These are phyloP conservation scores for Pseudochaenichthys georgianus DNA, from an alignment of 2,797 vertebrate species.

Conservation along the genomic window DNA sequence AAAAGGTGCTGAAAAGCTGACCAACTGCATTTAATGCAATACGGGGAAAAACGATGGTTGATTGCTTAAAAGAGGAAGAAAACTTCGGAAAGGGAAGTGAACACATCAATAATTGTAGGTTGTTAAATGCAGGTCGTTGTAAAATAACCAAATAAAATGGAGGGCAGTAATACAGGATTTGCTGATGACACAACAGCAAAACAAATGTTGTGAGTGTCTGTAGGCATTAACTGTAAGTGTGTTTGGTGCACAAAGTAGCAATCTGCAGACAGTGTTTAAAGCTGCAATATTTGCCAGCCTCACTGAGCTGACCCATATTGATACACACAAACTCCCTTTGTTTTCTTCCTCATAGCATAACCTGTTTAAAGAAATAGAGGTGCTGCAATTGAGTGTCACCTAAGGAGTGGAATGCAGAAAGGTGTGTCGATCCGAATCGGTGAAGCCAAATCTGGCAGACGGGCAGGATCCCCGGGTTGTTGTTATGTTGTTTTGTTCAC, in stretches of 20 bases:
- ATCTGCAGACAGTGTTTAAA: neutral
- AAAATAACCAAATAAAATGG: neutral
- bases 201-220: neutral
- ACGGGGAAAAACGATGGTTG: neutral
- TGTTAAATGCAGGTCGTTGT: neutral
- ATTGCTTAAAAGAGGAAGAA: slow-evolving; percentile 14
- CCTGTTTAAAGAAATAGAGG: neutral
- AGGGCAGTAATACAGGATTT: neutral
- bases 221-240: neutral
- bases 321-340: neutral
- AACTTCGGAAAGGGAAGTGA: slow-evolving; percentile 25
- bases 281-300: slow-evolving; percentile 7
- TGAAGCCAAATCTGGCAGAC: neutral
- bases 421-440: slow-evolving; percentile 1
- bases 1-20: slow-evolving; percentile 83
- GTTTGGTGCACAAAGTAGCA: neutral
- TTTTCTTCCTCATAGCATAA: neutral
- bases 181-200: neutral
- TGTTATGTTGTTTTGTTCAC: neutral
- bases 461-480: neutral
- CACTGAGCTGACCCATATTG: neutral
- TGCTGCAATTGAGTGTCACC: neutral
- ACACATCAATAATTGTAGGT: slow-evolving; percentile 7
- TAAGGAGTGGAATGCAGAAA: neutral
- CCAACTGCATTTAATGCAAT: slow-evolving; percentile 11